Percentiles rank a stretch among this genome's conserved stretches.
These are phyloP conservation scores for Aphelenchoides fujianensis DNA, from an alignment of 1,140 invertebrate genomes.

Conservation along the genomic window DNA sequence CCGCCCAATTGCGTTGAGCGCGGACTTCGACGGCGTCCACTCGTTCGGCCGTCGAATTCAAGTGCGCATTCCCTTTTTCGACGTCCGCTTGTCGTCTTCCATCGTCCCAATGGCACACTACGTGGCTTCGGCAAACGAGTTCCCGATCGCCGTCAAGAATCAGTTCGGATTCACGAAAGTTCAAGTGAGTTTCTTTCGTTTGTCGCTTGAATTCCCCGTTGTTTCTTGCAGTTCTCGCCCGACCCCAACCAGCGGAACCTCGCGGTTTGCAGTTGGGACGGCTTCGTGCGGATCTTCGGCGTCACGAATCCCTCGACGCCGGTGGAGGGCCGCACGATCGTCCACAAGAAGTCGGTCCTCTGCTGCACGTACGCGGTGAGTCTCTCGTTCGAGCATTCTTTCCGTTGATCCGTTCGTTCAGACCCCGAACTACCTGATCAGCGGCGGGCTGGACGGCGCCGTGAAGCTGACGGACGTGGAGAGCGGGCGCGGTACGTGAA, in stretches of 20 bases:
- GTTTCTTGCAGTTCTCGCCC: slow-evolving; percentile 53
- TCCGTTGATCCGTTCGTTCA: slow-evolving; percentile 40
- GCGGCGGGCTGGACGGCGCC: slow-evolving; percentile 81
- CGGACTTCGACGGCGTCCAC: too few species aligned
- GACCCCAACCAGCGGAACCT: slow-evolving; percentile 44
- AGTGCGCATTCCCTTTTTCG: too few species aligned
- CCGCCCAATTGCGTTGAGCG: too few species aligned
- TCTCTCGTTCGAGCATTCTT: slow-evolving; percentile 13
- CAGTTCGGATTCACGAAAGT: slow-evolving; percentile 43
- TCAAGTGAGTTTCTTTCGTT: slow-evolving; percentile 29
- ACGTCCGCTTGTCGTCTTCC: too few species aligned
- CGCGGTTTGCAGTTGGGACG: slow-evolving; percentile 54
- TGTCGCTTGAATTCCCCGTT: neutral
- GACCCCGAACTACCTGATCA: slow-evolving; percentile 46
- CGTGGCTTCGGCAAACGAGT: slow-evolving; percentile 47
- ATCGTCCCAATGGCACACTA: too few species aligned
- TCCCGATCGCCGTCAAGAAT: slow-evolving; percentile 41
- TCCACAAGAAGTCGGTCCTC: slow-evolving; percentile 53
- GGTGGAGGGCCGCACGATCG: slow-evolving; percentile 45
- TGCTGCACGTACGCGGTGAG: slow-evolving; percentile 56
- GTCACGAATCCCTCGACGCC: slow-evolving; percentile 43
- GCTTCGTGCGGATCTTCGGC: slow-evolving; percentile 52
- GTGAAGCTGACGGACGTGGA: slow-evolving; percentile 85
- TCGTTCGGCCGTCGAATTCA: too few species aligned
- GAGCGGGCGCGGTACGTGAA: slow-evolving; percentile 33